phyloP scores from a whole-genome alignment of 2,888 invertebrate genomes.

The Pterobdella sp. region DNA sequence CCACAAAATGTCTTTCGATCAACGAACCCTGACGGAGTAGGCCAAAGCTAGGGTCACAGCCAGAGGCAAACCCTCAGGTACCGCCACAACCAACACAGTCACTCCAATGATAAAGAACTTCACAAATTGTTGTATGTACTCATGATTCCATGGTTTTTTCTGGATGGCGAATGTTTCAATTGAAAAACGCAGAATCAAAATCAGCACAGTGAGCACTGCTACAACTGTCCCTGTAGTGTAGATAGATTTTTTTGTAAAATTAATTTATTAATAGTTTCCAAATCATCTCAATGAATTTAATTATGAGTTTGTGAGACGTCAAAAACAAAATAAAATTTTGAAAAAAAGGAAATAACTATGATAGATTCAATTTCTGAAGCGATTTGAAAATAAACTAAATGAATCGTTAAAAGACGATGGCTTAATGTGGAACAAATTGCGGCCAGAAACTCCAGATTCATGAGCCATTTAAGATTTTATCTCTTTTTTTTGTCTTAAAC shows the following conservation, averaged over 20 bases:
- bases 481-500: too few relatives aligned
- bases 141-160: constrained; percentile 56
- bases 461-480: too few relatives aligned
- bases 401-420: too few relatives aligned
- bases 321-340: background rate
- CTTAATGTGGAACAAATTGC: too few relatives aligned
- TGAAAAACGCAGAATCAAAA: constrained; percentile 89
- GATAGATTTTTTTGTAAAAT: background rate
- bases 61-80: constrained; percentile 94
- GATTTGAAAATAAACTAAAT: too few relatives aligned
- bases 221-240: constrained; percentile 75
- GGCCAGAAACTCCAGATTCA: too few relatives aligned
- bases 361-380: background rate
- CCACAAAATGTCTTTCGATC: background rate
- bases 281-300: background rate
- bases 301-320: background rate
- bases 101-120: constrained; percentile 99
- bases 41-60: constrained; percentile 96
- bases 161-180: constrained; percentile 74
- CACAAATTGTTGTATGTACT: constrained; percentile 75
- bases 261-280: constrained; percentile 1
- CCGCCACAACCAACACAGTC: constrained; percentile 96
- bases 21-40: constrained; percentile 89
- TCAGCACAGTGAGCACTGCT: constrained; percentile 90
- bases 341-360: background rate